These are phyloP conservation scores for Drosophila kuntzei DNA, from an alignment of 2,888 invertebrate genomes.

Conservation along the genomic window DNA sequence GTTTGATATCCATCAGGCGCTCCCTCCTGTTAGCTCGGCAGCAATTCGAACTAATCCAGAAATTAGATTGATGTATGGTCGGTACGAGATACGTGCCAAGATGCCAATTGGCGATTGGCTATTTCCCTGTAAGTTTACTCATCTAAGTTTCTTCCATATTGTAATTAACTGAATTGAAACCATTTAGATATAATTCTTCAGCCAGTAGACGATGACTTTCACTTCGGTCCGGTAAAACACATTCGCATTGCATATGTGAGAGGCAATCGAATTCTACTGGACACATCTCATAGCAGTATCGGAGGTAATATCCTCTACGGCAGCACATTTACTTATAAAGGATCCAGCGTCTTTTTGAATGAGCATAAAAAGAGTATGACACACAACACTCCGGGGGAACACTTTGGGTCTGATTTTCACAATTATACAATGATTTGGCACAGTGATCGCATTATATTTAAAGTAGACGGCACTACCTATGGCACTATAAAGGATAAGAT, in stretches of 20 bases:
- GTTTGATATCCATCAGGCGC: rapidly evolving
- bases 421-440: slow-evolving; percentile 48
- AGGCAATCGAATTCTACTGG: slow-evolving; percentile 26
- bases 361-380: neutral
- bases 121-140: slow-evolving; percentile 40
- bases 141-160: neutral
- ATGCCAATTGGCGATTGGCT: slow-evolving; percentile 47
- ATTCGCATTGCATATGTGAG: slow-evolving; percentile 39
- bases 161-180: neutral
- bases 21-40: slow-evolving; percentile 16
- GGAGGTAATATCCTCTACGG: slow-evolving; percentile 33
- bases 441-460: slow-evolving; percentile 37
- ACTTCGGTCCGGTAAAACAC: neutral
- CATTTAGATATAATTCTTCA: slow-evolving; percentile 39
- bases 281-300: neutral
- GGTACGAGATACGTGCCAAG: slow-evolving; percentile 41
- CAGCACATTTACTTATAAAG: neutral
- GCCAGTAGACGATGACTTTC: neutral
- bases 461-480: slow-evolving; percentile 32
- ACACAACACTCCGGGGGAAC: neutral
- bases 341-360: rapidly evolving
- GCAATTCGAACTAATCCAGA: neutral
- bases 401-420: slow-evolving; percentile 41
- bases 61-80: slow-evolving; percentile 36
- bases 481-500: slow-evolving; percentile 21